Evolutionary conservation across 2,113 vertebrate genomes (phyloP).

Genomic region (Thermophis baileyi): DNA sequence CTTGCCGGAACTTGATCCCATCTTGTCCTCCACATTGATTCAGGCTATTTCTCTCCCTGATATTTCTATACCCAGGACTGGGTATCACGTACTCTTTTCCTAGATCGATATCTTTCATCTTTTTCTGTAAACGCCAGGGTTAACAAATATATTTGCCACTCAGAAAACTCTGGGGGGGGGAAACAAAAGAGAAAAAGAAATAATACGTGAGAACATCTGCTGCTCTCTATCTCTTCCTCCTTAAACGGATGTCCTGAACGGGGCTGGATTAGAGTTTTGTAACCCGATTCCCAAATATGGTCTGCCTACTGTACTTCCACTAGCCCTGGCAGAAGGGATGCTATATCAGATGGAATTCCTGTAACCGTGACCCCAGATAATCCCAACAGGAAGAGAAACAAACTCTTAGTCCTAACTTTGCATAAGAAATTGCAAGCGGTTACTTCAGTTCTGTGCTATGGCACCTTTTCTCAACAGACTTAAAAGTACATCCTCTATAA

Average conservation of each 20-base stretch:
- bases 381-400: slow-evolving; percentile 19
- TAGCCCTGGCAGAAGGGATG: background rate
- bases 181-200: slow-evolving; percentile 8
- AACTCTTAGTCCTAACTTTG: slow-evolving; percentile 5
- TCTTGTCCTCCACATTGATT: slow-evolving; percentile 67
- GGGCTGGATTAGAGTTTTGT: background rate
- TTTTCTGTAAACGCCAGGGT: slow-evolving; percentile 68
- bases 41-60: slow-evolving; percentile 64
- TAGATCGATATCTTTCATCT: slow-evolving; percentile 90
- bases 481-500: background rate
- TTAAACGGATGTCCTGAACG: background rate
- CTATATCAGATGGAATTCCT: background rate
- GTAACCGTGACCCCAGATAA: slow-evolving; percentile 48
- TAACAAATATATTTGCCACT: slow-evolving; percentile 42
- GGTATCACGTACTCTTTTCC: slow-evolving; percentile 83
- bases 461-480: background rate
- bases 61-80: slow-evolving; percentile 77
- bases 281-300: background rate
- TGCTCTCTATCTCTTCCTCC: background rate
- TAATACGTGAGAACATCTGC: background rate
- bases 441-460: background rate
- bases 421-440: background rate
- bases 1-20: slow-evolving; percentile 67
- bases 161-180: background rate
- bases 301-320: accelerated